These are phyloP conservation scores for Lepus americanus DNA, from an alignment of 2,113 vertebrate genomes.

Conservation along the genomic window DNA sequence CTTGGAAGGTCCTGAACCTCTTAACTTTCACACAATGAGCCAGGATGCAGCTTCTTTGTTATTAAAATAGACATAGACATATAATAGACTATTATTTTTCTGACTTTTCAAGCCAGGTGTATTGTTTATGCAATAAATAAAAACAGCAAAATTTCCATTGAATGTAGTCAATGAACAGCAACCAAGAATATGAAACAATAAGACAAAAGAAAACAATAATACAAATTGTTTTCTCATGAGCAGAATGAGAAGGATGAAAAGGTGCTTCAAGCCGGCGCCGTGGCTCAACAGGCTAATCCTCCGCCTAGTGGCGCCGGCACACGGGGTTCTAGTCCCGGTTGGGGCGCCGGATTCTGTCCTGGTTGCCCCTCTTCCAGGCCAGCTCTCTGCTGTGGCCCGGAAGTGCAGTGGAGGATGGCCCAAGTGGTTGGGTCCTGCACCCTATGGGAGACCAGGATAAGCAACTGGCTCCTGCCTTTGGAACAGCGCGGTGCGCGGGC, in stretches of 20 bases:
- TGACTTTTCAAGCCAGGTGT: neutral
- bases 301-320: too few relatives aligned
- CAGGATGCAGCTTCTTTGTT: neutral
- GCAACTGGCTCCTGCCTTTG: too few relatives aligned
- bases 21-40: neutral
- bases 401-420: too few relatives aligned
- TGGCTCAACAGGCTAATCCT: too few relatives aligned
- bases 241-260: slow-evolving; percentile 39
- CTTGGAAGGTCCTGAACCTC: neutral
- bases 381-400: too few relatives aligned
- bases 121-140: neutral
- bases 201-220: neutral
- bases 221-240: neutral
- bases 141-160: slow-evolving; percentile 3
- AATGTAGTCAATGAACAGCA: neutral
- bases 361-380: too few relatives aligned
- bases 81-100: neutral
- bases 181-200: neutral
- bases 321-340: too few relatives aligned
- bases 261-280: neutral
- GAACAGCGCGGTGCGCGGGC: too few relatives aligned
- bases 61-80: neutral
- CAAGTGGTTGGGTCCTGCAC: too few relatives aligned
- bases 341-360: too few relatives aligned
- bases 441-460: too few relatives aligned